Conservation (phyloP, 2,888 invertebrate genomes). For the Acronicta alni region DNA sequence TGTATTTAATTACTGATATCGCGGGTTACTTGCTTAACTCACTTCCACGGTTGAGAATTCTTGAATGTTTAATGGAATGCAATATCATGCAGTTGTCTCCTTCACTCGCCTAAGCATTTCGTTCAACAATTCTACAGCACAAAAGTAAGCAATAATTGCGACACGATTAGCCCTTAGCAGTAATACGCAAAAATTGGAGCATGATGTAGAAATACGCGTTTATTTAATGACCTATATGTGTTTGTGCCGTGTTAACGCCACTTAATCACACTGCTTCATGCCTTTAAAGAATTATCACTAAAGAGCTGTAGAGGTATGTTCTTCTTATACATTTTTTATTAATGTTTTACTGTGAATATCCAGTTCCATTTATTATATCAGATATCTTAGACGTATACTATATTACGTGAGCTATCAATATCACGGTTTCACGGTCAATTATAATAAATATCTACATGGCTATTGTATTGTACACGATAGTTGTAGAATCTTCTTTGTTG, state of each 20-base stretch:
- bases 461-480: conserved; percentile 19
- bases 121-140: not conserved
- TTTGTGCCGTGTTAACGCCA: conserved; percentile 19
- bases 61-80: conserved; percentile 15
- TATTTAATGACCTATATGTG: conserved; percentile 15
- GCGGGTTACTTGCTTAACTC: conserved; percentile 6
- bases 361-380: conserved; percentile 25
- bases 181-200: not conserved
- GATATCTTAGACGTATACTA: conserved; percentile 53
- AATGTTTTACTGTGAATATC: conserved; percentile 18
- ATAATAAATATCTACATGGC: conserved; percentile 32
- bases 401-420: conserved; percentile 69
- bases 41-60: conserved; percentile 7
- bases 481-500: conserved; percentile 28
- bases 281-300: conserved; percentile 3
- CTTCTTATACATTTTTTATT: conserved; percentile 8
- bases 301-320: not conserved
- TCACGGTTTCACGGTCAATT: conserved; percentile 70
- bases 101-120: not conserved
- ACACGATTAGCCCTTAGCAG: conserved; percentile 6
- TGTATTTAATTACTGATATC: conserved; percentile 7
- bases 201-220: conserved; percentile 24
- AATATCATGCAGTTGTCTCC: conserved; percentile 2
- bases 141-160: not conserved
- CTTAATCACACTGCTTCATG: conserved; percentile 9